Percentiles rank a stretch among this genome's conserved stretches.
Conservation (phyloP, 1,140 invertebrate genomes). For the Drosophila tsacasi region DNA sequence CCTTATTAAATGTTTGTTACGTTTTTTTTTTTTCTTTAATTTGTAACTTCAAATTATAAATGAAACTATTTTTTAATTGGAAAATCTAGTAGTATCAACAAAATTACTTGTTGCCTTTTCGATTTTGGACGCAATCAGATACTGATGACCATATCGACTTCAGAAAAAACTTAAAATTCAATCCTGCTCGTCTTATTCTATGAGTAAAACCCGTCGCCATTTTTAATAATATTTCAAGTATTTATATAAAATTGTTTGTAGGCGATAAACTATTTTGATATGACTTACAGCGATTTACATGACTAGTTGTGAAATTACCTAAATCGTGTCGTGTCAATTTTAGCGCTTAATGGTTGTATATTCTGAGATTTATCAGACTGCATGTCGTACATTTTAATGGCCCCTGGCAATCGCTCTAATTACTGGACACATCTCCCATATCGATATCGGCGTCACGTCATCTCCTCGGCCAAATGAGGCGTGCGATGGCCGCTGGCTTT, state of each 20-base stretch:
- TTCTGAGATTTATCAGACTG: neutral
- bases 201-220: neutral
- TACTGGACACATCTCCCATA: conserved; percentile 31
- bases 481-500: conserved; percentile 42
- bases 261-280: neutral
- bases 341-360: neutral
- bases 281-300: neutral
- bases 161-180: neutral
- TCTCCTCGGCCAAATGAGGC: conserved; percentile 52
- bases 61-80: no score
- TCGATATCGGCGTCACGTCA: conserved; percentile 34
- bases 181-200: no score
- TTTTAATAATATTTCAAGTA: neutral
- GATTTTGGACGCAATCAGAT: no score
- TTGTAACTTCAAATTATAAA: no score
- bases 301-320: neutral
- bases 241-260: neutral
- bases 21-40: no score
- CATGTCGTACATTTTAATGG: conserved; percentile 26
- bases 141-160: no score
- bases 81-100: no score
- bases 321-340: neutral
- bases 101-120: no score
- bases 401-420: conserved; percentile 30
- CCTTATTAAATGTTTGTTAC: no score